Evolutionary conservation across 2,888 invertebrate genomes (phyloP), one percentile per base, ranked within the genome.

Genomic region (Drosophila melanocephala): DNA sequence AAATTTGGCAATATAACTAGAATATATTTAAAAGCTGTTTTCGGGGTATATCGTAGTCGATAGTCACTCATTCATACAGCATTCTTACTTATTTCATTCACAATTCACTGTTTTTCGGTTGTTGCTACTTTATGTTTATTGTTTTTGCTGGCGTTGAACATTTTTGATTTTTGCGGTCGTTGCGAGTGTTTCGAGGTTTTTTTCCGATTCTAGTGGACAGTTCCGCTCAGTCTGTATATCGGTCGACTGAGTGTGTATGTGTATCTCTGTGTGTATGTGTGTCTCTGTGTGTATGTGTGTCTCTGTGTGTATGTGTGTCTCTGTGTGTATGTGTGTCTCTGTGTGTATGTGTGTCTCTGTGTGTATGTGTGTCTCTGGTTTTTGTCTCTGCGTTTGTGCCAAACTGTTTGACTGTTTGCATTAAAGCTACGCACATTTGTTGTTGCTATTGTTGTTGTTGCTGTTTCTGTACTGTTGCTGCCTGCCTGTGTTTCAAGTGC

Each of bases 91-190:
- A 7, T 35, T 35, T 35, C 5, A 35, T 14, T 33, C 1, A 33
- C 12, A 33, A 35, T 35, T 26, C 37, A 30, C 58, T 53, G 42
- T 50, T 44, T 56, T 61, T 61, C 30, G 52, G 55, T 22, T 72
- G 53, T 57, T 51, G 32, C 16, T 16, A 16, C 26, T 26, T 47
- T 26, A 26, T 47, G 47, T 26, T 47, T 26, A 47, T 47, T 47
- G 26, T 47, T 26, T 47, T 37, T 63, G 56, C 47, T 57, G 47
- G 51, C 42, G 55, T 42, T 79, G 47, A 77, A 74, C 28, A 67
- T 81, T 85, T 85, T 84, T 75, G 80, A 84, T 87, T 82, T 86
- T 72, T 82, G 82, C 83, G 79, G 78, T 83, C 61, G 84, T 65
- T 85, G 76, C 73, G 55, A 71, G 66, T 71, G 26, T 63, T 70